Base-by-base conservation (phyloP, 2,797 vertebrate genomes). In the Australoheros facetus region DNA sequence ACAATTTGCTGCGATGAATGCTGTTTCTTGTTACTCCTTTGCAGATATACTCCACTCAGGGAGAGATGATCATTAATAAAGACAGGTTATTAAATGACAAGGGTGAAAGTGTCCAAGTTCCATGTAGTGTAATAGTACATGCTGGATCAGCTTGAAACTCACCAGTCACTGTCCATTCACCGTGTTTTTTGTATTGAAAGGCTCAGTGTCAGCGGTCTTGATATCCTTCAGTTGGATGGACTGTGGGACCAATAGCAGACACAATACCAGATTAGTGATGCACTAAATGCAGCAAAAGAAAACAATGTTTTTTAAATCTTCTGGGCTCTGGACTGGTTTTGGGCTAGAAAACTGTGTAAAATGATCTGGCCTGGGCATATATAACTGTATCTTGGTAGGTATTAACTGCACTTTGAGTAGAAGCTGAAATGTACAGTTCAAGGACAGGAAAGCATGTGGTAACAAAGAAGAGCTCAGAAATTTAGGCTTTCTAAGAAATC, bases 121-220 rank as follows among this genome's bases (percentile, higher is more conserved):
- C 32, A 34, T 56, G n/a, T 72, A 3, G 48, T 51, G 12, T 37
- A 23, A 23, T 3, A 37, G 34, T n/a, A 26, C 51, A 66, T 45
- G 11, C 57, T 17, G 39, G 54, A 19, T 48, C 48, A 13, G 28
- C 56, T 57, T 69, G 45, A 58, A 57, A 55, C 23, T 89, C 64
- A 77, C 59, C 2, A n/a, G 53, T 60, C 87, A 88, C 77, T 93
- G 92, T 78, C 81, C 84, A 23, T 88, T 91, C 71, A 64, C 48
- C 42, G 42, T 51, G 17, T 7, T 21, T 55, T 87, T 85, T 32
- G 75, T 39, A 28, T 78, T 69, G 71, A 91, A 76, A 70, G 80
- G 74, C 23, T 91, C 83, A 1, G 2, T 42, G 70, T 91, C 88
- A 13, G 51, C 13, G 16, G 81, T 80, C 53, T 6, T 75, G 14